Conservation (phyloP, 2,888 invertebrate genomes). For the Tachina grossa region DNA sequence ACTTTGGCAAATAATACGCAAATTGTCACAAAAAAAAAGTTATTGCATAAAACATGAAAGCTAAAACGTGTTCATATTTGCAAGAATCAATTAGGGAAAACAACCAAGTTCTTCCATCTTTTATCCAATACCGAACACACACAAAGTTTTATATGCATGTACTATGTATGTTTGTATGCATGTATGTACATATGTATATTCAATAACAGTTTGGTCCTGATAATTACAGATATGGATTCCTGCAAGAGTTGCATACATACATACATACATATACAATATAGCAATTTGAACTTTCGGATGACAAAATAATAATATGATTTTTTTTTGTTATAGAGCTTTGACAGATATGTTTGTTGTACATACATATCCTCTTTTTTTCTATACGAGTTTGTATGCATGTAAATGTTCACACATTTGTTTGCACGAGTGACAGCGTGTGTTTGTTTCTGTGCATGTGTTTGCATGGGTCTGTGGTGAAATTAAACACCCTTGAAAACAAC, state of each 20-base stretch:
- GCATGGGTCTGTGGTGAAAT: slow-evolving; percentile 17
- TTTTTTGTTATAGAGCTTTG: slow-evolving; percentile 37
- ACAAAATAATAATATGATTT: slow-evolving; percentile 56
- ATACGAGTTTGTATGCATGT: too few species aligned
- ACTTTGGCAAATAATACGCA: slow-evolving; percentile 37
- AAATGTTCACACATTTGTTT: too few species aligned
- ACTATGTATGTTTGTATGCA: too few species aligned
- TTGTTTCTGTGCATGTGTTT: neutral
- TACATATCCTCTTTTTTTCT: slow-evolving; percentile 23
- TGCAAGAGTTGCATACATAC: too few species aligned
- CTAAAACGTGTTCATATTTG: neutral
- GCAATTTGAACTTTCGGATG: slow-evolving; percentile 48
- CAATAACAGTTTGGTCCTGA: too few species aligned
- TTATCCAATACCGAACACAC: too few species aligned
- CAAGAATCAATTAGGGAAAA: too few species aligned
- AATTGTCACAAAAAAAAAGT: slow-evolving; percentile 41
- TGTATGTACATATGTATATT: too few species aligned
- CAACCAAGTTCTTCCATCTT: too few species aligned
- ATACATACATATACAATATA: neutral
- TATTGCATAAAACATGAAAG: slow-evolving; percentile 27
- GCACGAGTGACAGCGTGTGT: neutral
- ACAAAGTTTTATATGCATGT: too few species aligned
- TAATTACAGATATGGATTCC: too few species aligned
- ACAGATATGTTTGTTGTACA: slow-evolving; percentile 1
- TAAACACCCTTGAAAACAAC: slow-evolving; percentile 79